These are phyloP conservation scores for Xenopus tropicalis DNA, from an alignment of 2,113 vertebrate genomes.

Conservation along the genomic window UCB_Xtro_10.0 CM004451.2:78966501-78967000, in stretches of 20 bases:
- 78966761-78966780: conserved; percentile 99
- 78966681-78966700: conserved; percentile 99
- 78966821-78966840: conserved; percentile 84
- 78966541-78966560: conserved; percentile 98
- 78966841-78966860: conserved; percentile 76
- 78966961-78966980: neutral
- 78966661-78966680: conserved; percentile 99
- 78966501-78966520: conserved; percentile 86
- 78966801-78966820: conserved; percentile 95
- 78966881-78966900: conserved; percentile 58
- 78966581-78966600: conserved; percentile 99
- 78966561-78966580: conserved; percentile 99
- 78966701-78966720: conserved; percentile 99
- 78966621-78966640: conserved; percentile 99
- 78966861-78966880: conserved; percentile 65
- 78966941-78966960: neutral
- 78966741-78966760: conserved; percentile 99
- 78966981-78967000: no score
- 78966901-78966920: conserved; percentile 47
- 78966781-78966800: conserved; percentile 98
- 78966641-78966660: conserved; percentile 99
- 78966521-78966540: conserved; percentile 99
- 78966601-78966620: conserved; percentile 99
- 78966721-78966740: conserved; percentile 99
- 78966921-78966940: conserved; percentile 7